Percentiles rank a stretch among this genome's conserved stretches.
Evolutionary conservation across 2,113 vertebrate genomes (phyloP).

Genomic region (Thermophis baileyi): DNA sequence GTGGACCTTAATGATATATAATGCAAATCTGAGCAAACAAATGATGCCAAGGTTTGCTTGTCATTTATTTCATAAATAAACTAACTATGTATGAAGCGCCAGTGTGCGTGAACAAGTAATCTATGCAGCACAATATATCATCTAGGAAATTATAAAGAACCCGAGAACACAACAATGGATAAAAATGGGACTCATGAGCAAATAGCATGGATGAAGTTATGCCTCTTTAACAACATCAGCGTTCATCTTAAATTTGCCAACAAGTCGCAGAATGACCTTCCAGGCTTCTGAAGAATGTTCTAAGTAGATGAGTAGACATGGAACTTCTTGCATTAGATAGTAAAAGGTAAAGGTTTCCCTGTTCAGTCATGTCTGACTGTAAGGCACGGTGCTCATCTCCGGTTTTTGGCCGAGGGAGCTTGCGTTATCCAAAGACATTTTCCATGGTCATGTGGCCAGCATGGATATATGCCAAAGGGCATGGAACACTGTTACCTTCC

Average conservation of each 20-base stretch:
- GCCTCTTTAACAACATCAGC: neutral
- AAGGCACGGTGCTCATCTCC: neutral
- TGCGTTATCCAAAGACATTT: neutral
- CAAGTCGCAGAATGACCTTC: neutral
- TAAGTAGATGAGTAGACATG: neutral
- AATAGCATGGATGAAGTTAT: neutral
- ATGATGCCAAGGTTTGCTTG: neutral
- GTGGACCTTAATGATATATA: neutral
- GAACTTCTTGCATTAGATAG: neutral
- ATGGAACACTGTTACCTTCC: neutral
- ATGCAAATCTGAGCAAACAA: neutral
- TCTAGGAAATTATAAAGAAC: neutral
- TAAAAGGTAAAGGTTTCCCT: neutral
- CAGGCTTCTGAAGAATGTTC: neutral
- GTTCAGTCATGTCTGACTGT: neutral
- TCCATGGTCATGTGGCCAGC: neutral
- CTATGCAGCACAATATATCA: neutral
- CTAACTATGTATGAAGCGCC: neutral
- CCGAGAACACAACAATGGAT: neutral
- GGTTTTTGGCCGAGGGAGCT: neutral
- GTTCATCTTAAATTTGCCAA: neutral
- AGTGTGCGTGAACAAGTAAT: neutral
- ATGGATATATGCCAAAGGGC: neutral
- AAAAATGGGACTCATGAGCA: neutral
- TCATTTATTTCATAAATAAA: neutral